Base-by-base conservation (phyloP, 2,888 invertebrate genomes). In the Linnaemya vulpina region DNA sequence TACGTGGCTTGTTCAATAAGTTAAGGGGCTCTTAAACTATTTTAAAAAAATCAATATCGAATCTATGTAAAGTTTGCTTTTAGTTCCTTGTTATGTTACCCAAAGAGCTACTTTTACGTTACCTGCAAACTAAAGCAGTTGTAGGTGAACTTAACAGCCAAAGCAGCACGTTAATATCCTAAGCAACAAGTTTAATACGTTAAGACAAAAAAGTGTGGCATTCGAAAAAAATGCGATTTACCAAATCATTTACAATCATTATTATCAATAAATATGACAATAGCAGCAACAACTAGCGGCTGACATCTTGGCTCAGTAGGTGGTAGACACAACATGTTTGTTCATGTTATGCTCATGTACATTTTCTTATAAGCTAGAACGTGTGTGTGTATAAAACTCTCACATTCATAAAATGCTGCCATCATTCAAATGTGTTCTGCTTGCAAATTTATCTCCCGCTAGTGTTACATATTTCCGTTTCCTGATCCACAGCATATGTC, bases 391-490 rank as follows among this genome's bases (percentile, higher is more conserved):
- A 35, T 71, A 20, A 60, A 9, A 20, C 43, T 49, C 9, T 9
- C n/a, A 40, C 17, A 25, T 7, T 60, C 11, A 58, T 15, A 46
- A 65, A 55, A 4, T 49, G 13, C 5, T 43, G 17, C 30, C 43
- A 46, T 73, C 35, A 71, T 20, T 60, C 55, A 73, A 70, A 15
- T 9, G 35, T 60, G 30, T 53, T 11, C 25, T n/a, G 35, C 35
- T 70, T 51, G 8, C 38, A 38, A n/a, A 8, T 67, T 70, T 58
- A 70, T 49, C 70, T 76, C 51, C 40, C 60, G 62, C 43, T 70
- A 70, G 68, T 81, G 74, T 77, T 58, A 74, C 70, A 71, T 67
- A 74, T 85, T 81, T 78, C 74, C 78, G 70, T 82, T 82, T 85
- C 65, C 81, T 60, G 60, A 60, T 35, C 38, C 63, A 46, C 38